phyloP scores from a whole-genome alignment of 2,113 vertebrate genomes.

The Lethenteron reissneri region DNA sequence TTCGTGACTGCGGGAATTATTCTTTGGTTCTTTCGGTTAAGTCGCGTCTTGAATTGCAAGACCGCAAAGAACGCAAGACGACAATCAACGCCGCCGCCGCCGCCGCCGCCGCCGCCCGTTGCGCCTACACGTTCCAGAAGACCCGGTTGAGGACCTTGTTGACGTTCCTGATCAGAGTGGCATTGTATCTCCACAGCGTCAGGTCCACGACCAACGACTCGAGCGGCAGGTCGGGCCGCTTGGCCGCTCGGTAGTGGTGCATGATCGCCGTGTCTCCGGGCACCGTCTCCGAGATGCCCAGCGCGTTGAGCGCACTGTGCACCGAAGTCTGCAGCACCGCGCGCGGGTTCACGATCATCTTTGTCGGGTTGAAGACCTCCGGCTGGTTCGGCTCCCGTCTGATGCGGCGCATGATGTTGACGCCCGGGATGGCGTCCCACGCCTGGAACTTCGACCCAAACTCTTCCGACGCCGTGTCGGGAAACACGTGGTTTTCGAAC shows the following conservation, averaged over 20 bases:
- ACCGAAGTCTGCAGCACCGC: conserved; percentile 12
- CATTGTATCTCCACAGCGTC: conserved; percentile 16
- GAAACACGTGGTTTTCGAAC: too few species aligned
- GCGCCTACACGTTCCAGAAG: rapidly evolving
- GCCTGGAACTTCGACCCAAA: too few species aligned
- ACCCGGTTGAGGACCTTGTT: conserved; percentile 16
- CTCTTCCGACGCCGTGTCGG: too few species aligned
- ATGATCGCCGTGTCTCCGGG: conserved; percentile 16
- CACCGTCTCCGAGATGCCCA: conserved; percentile 12
- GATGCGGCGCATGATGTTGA: conserved; percentile 11
- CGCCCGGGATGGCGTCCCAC: not conserved
- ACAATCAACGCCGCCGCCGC: too few species aligned
- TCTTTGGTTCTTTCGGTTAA: too few species aligned
- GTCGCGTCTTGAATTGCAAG: too few species aligned
- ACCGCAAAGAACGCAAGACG: too few species aligned
- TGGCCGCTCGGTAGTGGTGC: conserved; percentile 18
- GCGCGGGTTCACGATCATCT: conserved; percentile 22
- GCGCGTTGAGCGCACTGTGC: conserved; percentile 14
- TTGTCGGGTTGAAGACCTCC: conserved; percentile 13
- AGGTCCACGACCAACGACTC: conserved; percentile 17
- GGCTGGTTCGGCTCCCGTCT: conserved; percentile 11
- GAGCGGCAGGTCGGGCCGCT: conserved; percentile 14
- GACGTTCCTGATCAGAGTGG: conserved; percentile 17
- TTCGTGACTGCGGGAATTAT: too few species aligned
- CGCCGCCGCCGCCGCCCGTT: too few species aligned